phyloP scores from a whole-genome alignment of 1,140 invertebrate species.

The Fopius arisanus region DNA sequence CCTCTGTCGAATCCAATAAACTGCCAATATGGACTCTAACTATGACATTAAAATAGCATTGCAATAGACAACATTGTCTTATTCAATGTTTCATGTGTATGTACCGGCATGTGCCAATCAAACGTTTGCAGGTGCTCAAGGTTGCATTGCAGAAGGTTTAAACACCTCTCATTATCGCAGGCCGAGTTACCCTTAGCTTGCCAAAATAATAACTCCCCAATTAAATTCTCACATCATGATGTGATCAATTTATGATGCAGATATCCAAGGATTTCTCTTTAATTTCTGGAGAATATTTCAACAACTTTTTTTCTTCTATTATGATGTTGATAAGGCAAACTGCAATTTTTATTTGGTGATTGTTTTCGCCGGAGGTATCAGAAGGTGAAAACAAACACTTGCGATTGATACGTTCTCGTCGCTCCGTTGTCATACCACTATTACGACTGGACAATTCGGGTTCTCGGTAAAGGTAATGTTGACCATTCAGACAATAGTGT shows the following conservation, averaged over 20 bases:
- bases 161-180: neutral
- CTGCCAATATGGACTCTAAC: neutral
- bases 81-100: constrained; percentile 35
- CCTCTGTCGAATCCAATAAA: neutral
- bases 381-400: neutral
- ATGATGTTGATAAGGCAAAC: too few relatives aligned
- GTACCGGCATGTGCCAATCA: constrained; percentile 35
- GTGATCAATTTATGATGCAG: too few relatives aligned
- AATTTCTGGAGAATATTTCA: too few relatives aligned
- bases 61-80: constrained; percentile 20
- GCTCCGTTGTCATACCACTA: constrained; percentile 34
- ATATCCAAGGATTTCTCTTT: too few relatives aligned
- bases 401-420: neutral
- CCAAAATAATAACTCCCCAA: too few relatives aligned
- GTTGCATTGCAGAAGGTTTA: neutral
- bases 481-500: neutral
- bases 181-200: too few relatives aligned
- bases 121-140: constrained; percentile 9
- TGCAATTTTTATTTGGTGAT: too few relatives aligned
- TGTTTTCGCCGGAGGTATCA: neutral
- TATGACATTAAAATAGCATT: constrained; percentile 1
- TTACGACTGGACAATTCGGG: constrained; percentile 31
- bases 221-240: too few relatives aligned
- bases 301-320: too few relatives aligned
- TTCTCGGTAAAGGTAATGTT: neutral